phyloP scores from a whole-genome alignment of 2,888 invertebrate species.

The Melanargia galathea region DNA sequence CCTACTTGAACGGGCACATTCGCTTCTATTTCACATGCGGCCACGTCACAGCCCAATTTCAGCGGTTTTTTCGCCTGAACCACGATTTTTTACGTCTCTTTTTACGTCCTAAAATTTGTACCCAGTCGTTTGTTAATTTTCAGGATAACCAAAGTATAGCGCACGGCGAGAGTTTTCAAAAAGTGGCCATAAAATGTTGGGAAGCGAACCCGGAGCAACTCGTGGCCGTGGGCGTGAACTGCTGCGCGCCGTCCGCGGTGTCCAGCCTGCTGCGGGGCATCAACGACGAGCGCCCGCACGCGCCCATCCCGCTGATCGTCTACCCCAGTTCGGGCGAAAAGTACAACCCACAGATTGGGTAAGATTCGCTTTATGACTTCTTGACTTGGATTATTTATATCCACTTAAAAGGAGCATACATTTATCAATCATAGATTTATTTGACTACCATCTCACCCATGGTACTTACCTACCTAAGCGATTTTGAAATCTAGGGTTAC shows the following conservation, averaged over 20 bases:
- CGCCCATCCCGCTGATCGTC: constrained; percentile 88
- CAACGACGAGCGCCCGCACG: constrained; percentile 75
- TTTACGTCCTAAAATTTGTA: background rate
- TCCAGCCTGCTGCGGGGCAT: constrained; percentile 70
- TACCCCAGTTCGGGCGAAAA: constrained; percentile 97
- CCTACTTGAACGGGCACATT: too few relatives aligned
- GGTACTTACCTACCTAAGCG: too few relatives aligned
- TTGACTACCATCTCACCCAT: too few relatives aligned
- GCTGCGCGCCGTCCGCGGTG: constrained; percentile 83
- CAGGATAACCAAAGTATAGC: constrained; percentile 84
- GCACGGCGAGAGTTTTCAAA: constrained; percentile 90
- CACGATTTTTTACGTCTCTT: too few relatives aligned
- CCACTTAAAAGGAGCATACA: too few relatives aligned
- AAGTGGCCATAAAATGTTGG: constrained; percentile 87
- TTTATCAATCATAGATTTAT: too few relatives aligned
- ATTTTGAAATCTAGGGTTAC: too few relatives aligned
- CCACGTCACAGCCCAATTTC: too few relatives aligned
- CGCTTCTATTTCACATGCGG: too few relatives aligned
- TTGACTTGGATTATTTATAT: too few relatives aligned
- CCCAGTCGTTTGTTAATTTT: constrained; percentile 32
- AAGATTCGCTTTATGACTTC: constrained; percentile 48
- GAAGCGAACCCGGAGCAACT: constrained; percentile 86
- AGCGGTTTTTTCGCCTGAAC: too few relatives aligned
- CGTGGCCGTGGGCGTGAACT: constrained; percentile 95
- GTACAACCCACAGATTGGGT: constrained; percentile 87